phyloP scores from a whole-genome alignment of 2,797 vertebrate genomes.

The Pitangus sulphuratus region DNA sequence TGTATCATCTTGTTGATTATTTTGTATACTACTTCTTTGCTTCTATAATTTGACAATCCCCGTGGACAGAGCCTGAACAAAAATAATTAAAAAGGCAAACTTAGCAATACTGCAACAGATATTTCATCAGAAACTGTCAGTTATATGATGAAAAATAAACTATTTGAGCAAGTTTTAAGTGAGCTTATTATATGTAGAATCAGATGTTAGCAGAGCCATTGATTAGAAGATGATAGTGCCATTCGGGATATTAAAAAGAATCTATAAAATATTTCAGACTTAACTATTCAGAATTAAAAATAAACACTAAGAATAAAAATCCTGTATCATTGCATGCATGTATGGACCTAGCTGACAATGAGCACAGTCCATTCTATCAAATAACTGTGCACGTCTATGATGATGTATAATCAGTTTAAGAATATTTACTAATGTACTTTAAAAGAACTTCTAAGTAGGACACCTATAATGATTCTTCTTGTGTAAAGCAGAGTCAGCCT shows the following conservation, averaged over 20 bases:
- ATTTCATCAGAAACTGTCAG: neutral
- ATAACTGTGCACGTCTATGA: neutral
- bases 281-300: neutral
- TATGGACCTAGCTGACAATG: neutral
- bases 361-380: neutral
- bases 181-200: neutral
- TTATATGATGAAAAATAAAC: neutral
- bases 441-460: neutral
- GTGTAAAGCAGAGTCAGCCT: neutral
- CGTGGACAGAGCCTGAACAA: neutral
- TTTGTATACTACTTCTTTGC: neutral
- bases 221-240: neutral
- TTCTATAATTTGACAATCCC: neutral
- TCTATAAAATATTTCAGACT: neutral
- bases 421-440: neutral
- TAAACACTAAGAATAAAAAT: neutral
- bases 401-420: neutral
- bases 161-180: neutral
- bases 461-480: neutral
- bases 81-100: neutral
- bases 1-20: neutral
- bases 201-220: neutral
- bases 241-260: neutral
- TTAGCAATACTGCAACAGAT: neutral
- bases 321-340: neutral